Evolutionary conservation across 1,140 invertebrate species (phyloP).

Genomic region (Panagrolaimus sp.): DNA sequence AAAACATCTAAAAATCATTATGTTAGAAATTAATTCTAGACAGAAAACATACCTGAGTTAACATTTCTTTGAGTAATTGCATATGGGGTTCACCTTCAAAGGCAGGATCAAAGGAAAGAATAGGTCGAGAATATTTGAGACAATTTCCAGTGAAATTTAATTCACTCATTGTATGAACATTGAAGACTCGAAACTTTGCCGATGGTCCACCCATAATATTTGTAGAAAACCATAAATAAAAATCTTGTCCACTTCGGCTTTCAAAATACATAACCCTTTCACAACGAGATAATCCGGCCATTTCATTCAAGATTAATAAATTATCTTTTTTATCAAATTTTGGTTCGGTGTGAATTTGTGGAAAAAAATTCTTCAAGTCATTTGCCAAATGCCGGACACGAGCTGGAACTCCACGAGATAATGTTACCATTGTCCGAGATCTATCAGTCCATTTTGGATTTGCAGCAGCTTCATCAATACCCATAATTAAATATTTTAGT

Average conservation of each 20-base stretch:
- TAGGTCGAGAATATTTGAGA: slow-evolving; percentile 81
- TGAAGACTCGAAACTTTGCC: slow-evolving; percentile 89
- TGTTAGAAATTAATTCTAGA: slow-evolving; percentile 16
- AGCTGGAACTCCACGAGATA: slow-evolving; percentile 81
- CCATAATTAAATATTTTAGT: no score
- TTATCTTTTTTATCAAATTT: slow-evolving; percentile 68
- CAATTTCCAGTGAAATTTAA: slow-evolving; percentile 95
- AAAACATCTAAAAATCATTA: slow-evolving; percentile 72
- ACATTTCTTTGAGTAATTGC: slow-evolving; percentile 78
- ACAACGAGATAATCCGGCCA: slow-evolving; percentile 90
- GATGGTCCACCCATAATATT: slow-evolving; percentile 70
- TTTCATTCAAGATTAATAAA: slow-evolving; percentile 67
- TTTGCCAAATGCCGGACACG: slow-evolving; percentile 89
- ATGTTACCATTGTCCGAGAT: no score
- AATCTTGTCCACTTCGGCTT: slow-evolving; percentile 72
- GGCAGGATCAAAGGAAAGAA: slow-evolving; percentile 82
- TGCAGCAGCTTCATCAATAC: no score
- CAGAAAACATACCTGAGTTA: slow-evolving; percentile 66
- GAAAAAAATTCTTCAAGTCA: slow-evolving; percentile 83
- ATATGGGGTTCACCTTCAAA: slow-evolving; percentile 79
- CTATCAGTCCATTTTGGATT: no score
- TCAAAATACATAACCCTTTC: slow-evolving; percentile 80
- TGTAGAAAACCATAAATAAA: slow-evolving; percentile 81
- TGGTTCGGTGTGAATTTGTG: slow-evolving; percentile 84
- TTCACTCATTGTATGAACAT: slow-evolving; percentile 93